Evolutionary conservation across 2,113 vertebrate species (phyloP).

Genomic region (Strigops habroptila): DNA sequence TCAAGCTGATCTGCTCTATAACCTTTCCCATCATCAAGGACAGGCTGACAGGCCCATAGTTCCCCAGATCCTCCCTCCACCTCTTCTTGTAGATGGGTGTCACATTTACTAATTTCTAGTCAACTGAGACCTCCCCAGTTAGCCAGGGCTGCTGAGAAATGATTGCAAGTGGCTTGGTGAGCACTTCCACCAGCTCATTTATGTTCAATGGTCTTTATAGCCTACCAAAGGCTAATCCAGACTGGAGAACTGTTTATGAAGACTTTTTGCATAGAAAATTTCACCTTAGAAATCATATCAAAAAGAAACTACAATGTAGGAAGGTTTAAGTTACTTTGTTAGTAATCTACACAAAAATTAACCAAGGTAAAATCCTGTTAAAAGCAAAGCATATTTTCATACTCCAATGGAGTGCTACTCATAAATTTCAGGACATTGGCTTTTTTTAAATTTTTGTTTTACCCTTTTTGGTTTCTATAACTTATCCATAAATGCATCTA

Average conservation of each 20-base stretch:
- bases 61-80: neutral
- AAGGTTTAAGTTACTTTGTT: neutral
- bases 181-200: no score
- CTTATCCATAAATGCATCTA: neutral
- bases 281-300: neutral
- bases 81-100: neutral
- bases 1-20: neutral
- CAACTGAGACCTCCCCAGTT: no score
- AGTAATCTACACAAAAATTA: neutral
- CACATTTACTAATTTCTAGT: no score
- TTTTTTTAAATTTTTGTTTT: neutral
- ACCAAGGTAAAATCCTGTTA: neutral
- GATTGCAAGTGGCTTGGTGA: no score
- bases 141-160: no score
- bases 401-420: neutral
- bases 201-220: no score
- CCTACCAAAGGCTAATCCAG: neutral
- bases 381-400: neutral
- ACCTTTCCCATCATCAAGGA: neutral
- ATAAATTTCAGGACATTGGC: neutral
- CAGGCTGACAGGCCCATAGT: neutral
- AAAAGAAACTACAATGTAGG: neutral
- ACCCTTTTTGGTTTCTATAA: neutral
- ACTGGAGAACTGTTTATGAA: neutral
- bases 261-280: neutral